Evolutionary conservation across 2,888 invertebrate species (phyloP).

Genomic region (Erannis defoliaria): DNA sequence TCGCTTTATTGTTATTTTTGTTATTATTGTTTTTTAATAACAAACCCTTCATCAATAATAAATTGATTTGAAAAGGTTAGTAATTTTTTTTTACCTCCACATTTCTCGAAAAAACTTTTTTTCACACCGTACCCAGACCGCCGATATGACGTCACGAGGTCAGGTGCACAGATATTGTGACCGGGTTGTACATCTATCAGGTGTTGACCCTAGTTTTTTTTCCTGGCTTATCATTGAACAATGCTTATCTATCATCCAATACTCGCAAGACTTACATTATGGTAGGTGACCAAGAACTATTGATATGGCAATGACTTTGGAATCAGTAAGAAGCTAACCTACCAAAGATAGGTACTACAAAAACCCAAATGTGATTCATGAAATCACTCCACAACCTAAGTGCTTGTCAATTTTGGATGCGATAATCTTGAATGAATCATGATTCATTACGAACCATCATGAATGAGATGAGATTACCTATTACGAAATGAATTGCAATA

Average conservation of each 20-base stretch:
- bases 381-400: constrained; percentile 7
- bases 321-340: background rate
- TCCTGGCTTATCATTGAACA: too few species aligned
- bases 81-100: too few species aligned
- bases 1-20: too few species aligned
- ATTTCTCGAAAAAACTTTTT: too few species aligned
- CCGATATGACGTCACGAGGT: too few species aligned
- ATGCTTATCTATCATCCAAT: background rate
- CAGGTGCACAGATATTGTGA: too few species aligned
- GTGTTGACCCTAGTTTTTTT: too few species aligned
- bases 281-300: background rate
- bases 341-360: background rate
- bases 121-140: too few species aligned
- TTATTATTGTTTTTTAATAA: too few species aligned
- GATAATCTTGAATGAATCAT: constrained; percentile 6
- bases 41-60: too few species aligned
- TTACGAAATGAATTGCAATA: constrained; percentile 1
- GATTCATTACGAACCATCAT: background rate
- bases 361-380: constrained; percentile 9
- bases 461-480: constrained; percentile 5
- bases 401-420: constrained; percentile 22
- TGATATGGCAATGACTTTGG: background rate
- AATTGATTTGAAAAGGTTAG: too few species aligned
- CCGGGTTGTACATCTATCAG: too few species aligned
- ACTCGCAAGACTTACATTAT: background rate